Base-by-base conservation (phyloP, 2,888 invertebrate genomes). In the Plebejus anna region DNA sequence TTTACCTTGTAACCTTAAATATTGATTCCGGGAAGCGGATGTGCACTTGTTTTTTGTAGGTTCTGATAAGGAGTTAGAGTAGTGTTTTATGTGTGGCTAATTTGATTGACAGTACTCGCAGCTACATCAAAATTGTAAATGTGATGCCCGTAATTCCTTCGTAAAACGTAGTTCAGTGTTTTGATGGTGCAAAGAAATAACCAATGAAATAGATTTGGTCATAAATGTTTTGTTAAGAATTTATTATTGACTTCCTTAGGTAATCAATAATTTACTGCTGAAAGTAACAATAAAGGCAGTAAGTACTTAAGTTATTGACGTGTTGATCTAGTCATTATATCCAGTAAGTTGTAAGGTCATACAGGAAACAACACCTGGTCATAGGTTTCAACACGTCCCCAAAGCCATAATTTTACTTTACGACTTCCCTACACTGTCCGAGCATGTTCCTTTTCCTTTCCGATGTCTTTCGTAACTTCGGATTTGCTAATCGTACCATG, bases 381-480 rank as follows among this genome's bases (percentile, higher is more conserved):
- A 16, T 38, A 70, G n/a, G 70, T 36, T 36, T 59, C 38, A 13
- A 38, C 71, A 71, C 71, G 36, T 9, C 36, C n/a, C n/a, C 42
- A 22, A 42, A 71, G 38, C 22, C 71, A 71, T 61, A 61, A 61
- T 38, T 38, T 22, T n/a, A 42, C 22, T 71, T 71, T 47, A 71
- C n/a, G 38, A 71, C 71, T 71, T 71, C 38, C 42, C 42, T 42
- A 42, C 42, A 71, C 38, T 71, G 38, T 71, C 42, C 71, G 71
- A 38, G 47, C 61, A 61, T 9, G 22, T 59, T 11, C n/a, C 22
- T 71, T 42, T 59, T 11, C n/a, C 22, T 71, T 42, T 42, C 38
- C n/a, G 42, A 71, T 71, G n/a, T 22, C n/a, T 38, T 71, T 71
- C 38, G 42, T 38, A 42, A 38, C 42, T 71, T 42, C 9, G 61